Conservation (phyloP, 2,797 vertebrate species). For the Macrochelys suwanniensis region DNA sequence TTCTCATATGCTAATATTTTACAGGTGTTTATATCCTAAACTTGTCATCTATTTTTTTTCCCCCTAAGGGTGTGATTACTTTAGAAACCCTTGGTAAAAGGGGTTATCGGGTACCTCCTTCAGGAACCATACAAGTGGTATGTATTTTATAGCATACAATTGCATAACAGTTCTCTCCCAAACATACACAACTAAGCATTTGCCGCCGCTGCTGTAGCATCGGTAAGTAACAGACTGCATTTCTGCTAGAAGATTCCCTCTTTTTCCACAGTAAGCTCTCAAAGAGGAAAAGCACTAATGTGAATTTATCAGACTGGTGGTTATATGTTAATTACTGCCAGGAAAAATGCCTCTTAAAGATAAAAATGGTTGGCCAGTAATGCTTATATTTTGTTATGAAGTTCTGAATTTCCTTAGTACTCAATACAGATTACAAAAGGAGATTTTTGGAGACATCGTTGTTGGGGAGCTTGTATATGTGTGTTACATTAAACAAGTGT, state of each 20-base stretch:
- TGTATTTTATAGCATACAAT: conserved; percentile 77
- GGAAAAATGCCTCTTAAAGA: background rate
- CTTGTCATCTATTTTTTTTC: conserved; percentile 52
- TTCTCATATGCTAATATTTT: conserved; percentile 38
- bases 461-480: background rate
- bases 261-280: conserved; percentile 63
- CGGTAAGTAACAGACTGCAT: conserved; percentile 71
- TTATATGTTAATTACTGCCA: background rate
- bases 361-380: background rate
- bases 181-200: conserved; percentile 71
- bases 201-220: conserved; percentile 72
- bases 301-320: conserved; percentile 52
- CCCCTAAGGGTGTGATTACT: conserved; percentile 94
- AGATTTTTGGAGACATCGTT: background rate
- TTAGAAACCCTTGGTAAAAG: conserved; percentile 98
- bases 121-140: conserved; percentile 99
- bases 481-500: background rate
- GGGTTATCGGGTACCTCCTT: conserved; percentile 99
- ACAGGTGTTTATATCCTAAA: conserved; percentile 43
- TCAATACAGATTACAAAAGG: background rate
- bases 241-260: conserved; percentile 64
- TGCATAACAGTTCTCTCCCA: conserved; percentile 74
- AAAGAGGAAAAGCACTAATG: conserved; percentile 64
- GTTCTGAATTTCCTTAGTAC: background rate
- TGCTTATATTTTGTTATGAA: background rate